Evolutionary conservation across 2,888 invertebrate genomes (phyloP).

Genomic region (Tiphia femorata): DNA sequence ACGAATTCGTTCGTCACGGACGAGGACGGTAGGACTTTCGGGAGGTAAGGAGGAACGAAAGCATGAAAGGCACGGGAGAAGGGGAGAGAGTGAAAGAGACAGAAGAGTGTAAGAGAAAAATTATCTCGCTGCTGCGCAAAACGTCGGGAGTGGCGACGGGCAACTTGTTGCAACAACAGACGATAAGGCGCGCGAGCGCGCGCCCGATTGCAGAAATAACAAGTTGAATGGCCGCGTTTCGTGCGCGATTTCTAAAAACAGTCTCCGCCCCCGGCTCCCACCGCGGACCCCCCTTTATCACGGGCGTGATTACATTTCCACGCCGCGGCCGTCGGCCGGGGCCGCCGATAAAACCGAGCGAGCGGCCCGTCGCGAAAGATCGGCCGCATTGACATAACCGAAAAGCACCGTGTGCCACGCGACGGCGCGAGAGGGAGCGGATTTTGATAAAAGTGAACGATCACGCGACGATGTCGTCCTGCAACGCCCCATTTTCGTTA

Average conservation of each 20-base stretch:
- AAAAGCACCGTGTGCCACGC: no score
- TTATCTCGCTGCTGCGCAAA: constrained; percentile 31
- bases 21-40: no score
- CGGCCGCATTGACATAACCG: background rate
- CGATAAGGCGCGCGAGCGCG: constrained; percentile 46
- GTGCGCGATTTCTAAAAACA: constrained; percentile 12
- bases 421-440: no score
- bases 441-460: no score
- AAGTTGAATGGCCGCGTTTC: constrained; percentile 56
- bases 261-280: background rate
- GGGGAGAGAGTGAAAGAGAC: no score
- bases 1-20: no score
- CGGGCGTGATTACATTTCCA: background rate
- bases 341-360: background rate
- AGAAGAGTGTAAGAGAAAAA: no score
- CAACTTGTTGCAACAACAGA: constrained; percentile 47
- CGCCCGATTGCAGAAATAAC: constrained; percentile 48
- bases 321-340: background rate
- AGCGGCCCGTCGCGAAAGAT: no score
- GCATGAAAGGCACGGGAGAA: no score
- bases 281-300: background rate
- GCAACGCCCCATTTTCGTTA: no score
- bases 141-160: constrained; percentile 18
- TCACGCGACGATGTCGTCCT: no score
- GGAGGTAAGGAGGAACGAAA: no score